Evolutionary conservation across 2,797 vertebrate genomes (phyloP).

Genomic region (Pelodytes ibericus): DNA sequence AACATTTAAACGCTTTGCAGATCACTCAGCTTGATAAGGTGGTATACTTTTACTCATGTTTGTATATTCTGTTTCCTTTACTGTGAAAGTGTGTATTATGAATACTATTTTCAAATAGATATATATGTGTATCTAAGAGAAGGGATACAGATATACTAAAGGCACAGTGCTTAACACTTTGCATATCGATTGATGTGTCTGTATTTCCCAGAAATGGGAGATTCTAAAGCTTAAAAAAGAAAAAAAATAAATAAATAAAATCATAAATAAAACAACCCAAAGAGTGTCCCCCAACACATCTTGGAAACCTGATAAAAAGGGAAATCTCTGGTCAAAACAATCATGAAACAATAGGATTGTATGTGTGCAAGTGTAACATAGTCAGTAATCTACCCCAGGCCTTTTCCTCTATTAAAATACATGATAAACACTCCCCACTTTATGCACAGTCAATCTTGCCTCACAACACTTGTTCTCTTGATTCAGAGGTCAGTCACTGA

Average conservation of each 20-base stretch:
- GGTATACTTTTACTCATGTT: too few species aligned
- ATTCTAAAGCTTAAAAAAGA: slow-evolving; percentile 18
- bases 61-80: neutral
- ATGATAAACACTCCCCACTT: neutral
- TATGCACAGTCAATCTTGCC: neutral
- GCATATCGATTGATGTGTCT: neutral
- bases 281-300: neutral
- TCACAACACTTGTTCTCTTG: neutral
- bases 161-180: neutral
- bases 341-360: neutral
- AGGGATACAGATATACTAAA: neutral
- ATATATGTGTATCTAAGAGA: neutral
- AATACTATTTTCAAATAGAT: neutral
- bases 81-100: neutral
- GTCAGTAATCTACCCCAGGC: slow-evolving; percentile 21
- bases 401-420: slow-evolving; percentile 1
- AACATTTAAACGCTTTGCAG: too few species aligned
- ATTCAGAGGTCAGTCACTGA: too few species aligned
- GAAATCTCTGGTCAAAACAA: neutral
- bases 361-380: neutral
- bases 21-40: too few species aligned
- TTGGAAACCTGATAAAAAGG: slow-evolving; percentile 4
- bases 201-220: neutral
- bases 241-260: slow-evolving; percentile 49
- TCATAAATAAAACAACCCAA: slow-evolving; percentile 36